Base-by-base conservation (phyloP, 2,888 invertebrate species). In the Rhagium mordax region DNA sequence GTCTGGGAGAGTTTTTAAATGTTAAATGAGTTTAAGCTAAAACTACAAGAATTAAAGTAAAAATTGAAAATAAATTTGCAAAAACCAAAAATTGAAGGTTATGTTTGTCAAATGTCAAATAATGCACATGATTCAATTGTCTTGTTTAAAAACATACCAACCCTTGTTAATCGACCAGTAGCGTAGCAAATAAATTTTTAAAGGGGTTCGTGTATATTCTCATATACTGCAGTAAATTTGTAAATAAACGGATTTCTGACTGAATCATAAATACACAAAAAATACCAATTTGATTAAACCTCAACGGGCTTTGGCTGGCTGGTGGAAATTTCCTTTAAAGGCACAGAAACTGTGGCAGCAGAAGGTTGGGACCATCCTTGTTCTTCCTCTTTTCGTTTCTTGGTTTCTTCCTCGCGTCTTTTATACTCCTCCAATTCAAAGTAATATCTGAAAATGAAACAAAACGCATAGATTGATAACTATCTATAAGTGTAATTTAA, bases 391-490 rank as follows among this genome's bases (percentile, higher is more conserved):
- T 89, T 87, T 59, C 89, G 81, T 79, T 89, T 89, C 61, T 88
- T 87, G 74, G 90, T 92, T 83, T 93, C 92, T 72, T 91, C 92
- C 81, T 92, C 89, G 64, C 92, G 85, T 82, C 93, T 90, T 82
- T 95, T 91, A 85, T 93, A 94, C 85, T 96, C 96, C 81, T 94
- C 92, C 65, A 97, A 93, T 88, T 96, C 96, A 83, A 94, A 93
- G 83, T 95, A 94, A 84, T 96, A 97, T 33, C 81, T 81, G 51
- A 41, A 74, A 76, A 33, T 47, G 41, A 48, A 64, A n/a, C 3
- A 33, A 33, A 33, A 33, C 33, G 33, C 33, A n/a, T n/a, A n/a
- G n/a, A n/a, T n/a, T n/a, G n/a, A n/a, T n/a, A n/a, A n/a, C n/a
- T n/a, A n/a, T n/a, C n/a, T n/a, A n/a, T n/a, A n/a, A n/a, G n/a